phyloP scores from a whole-genome alignment of 1,140 invertebrate genomes.

The Idris sp. region DNA sequence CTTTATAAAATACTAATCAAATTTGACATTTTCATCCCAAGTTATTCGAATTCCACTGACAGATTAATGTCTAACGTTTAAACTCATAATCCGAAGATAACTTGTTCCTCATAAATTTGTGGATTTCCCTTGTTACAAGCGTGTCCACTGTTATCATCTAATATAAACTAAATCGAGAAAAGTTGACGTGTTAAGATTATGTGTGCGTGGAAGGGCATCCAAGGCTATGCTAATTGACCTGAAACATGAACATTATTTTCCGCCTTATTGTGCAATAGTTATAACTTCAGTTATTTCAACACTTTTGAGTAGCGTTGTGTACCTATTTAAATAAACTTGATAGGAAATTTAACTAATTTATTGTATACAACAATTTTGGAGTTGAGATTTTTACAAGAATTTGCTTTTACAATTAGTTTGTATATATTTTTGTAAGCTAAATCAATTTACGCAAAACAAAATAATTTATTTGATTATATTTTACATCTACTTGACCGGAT shows the following conservation, averaged over 20 bases:
- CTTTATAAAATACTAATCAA: constrained; percentile 27
- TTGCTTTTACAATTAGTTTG: too few relatives aligned
- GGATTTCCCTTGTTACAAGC: constrained; percentile 7
- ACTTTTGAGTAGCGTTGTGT: too few relatives aligned
- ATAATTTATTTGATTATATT: too few relatives aligned
- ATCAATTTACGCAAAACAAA: too few relatives aligned
- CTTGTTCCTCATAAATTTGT: constrained; percentile 26
- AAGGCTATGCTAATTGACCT: constrained; percentile 41
- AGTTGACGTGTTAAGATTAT: constrained; percentile 28
- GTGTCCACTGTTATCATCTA: constrained; percentile 23
- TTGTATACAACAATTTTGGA: too few relatives aligned
- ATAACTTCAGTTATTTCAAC: constrained; percentile 26
- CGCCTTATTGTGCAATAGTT: constrained; percentile 47
- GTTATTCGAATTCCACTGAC: constrained; percentile 15
- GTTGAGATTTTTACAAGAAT: too few relatives aligned
- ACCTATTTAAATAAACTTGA: too few relatives aligned
- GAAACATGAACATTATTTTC: constrained; percentile 50
- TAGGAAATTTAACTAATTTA: too few relatives aligned
- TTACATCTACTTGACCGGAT: too few relatives aligned
- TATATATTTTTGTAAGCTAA: too few relatives aligned
- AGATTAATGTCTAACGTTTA: constrained; percentile 17
- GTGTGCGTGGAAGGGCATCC: constrained; percentile 15
- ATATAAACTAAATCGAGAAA: constrained; percentile 40
- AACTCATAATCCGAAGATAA: constrained; percentile 26
- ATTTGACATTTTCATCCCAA: constrained; percentile 11